phyloP scores from a whole-genome alignment of 2,797 vertebrate genomes.

The Lacerta viridis region DNA sequence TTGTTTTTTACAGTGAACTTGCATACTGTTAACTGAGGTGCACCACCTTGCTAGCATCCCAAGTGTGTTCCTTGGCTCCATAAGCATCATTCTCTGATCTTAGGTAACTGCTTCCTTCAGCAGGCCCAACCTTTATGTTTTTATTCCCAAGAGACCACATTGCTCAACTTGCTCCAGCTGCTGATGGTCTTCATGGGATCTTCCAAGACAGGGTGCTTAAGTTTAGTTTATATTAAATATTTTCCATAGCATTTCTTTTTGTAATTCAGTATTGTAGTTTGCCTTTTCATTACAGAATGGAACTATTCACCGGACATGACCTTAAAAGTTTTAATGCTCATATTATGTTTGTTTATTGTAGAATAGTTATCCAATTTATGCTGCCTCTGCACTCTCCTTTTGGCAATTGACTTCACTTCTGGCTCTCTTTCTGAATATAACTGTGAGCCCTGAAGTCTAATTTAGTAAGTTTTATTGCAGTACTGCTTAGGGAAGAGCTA shows the following conservation, averaged over 20 bases:
- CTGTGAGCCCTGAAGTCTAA: not conserved
- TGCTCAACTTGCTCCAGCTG: not conserved
- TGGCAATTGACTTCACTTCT: not conserved
- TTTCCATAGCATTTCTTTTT: constrained; percentile 58
- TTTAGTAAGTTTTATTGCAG: not conserved
- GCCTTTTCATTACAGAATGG: constrained; percentile 40
- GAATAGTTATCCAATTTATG: not conserved
- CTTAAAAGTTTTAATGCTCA: constrained; percentile 21
- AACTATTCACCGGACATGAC: constrained; percentile 12
- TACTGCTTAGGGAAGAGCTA: not conserved
- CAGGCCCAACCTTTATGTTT: too few species aligned
- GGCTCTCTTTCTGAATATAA: not conserved
- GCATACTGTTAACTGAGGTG: too few species aligned
- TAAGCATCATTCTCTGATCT: too few species aligned
- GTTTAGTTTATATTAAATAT: constrained; percentile 18
- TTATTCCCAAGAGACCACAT: too few species aligned
- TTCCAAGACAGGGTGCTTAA: too few species aligned
- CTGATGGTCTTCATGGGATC: too few species aligned
- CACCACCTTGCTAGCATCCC: too few species aligned
- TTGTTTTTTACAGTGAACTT: too few species aligned
- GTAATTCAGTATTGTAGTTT: constrained; percentile 27
- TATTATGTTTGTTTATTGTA: constrained; percentile 35
- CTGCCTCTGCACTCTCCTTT: constrained; percentile 29
- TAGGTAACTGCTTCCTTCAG: too few species aligned
- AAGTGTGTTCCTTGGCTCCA: too few species aligned